Percentiles rank a stretch among this genome's conserved stretches.
Conservation (phyloP, 2,888 invertebrate species). For the Phasia obesa region DNA sequence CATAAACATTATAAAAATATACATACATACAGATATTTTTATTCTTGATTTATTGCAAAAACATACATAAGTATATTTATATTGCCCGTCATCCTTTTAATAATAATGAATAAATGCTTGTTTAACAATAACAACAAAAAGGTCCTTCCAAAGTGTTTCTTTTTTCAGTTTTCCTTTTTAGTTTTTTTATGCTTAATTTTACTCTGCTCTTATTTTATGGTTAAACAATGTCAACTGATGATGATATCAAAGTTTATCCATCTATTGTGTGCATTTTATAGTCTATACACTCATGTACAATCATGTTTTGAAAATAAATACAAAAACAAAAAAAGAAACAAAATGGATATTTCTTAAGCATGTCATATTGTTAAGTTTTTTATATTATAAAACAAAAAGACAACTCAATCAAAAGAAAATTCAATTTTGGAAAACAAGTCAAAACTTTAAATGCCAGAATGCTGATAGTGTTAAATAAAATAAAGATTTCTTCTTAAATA, state of each 20-base stretch:
- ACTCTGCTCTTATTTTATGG: conserved; percentile 31
- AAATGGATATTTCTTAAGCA: conserved; percentile 19
- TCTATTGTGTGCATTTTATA: conserved; percentile 44
- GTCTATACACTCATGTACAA: conserved; percentile 5
- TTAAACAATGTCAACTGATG: conserved; percentile 58
- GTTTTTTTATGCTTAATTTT: conserved; percentile 7
- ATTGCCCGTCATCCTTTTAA: conserved; percentile 21
- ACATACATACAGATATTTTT: no score
- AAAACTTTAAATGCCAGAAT: conserved; percentile 36
- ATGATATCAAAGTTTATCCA: conserved; percentile 56
- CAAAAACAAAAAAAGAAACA: background rate
- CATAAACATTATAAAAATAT: no score
- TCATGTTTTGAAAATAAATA: background rate
- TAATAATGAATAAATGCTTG: conserved; percentile 23
- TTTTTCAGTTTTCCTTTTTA: conserved; percentile 30
- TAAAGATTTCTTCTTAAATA: background rate
- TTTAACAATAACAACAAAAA: conserved; percentile 7
- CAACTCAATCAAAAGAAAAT: background rate
- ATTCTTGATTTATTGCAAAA: background rate
- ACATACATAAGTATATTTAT: background rate
- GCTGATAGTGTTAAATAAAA: conserved; percentile 14
- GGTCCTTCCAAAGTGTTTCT: conserved; percentile 2
- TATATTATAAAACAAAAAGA: conserved; percentile 2
- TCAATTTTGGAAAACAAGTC: conserved; percentile 19
- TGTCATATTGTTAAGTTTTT: conserved; percentile 34